Evolutionary conservation across 2,888 invertebrate genomes (phyloP), one percentile per base, ranked within the genome.

Genomic region (Ormyrus pomaceus): DNA sequence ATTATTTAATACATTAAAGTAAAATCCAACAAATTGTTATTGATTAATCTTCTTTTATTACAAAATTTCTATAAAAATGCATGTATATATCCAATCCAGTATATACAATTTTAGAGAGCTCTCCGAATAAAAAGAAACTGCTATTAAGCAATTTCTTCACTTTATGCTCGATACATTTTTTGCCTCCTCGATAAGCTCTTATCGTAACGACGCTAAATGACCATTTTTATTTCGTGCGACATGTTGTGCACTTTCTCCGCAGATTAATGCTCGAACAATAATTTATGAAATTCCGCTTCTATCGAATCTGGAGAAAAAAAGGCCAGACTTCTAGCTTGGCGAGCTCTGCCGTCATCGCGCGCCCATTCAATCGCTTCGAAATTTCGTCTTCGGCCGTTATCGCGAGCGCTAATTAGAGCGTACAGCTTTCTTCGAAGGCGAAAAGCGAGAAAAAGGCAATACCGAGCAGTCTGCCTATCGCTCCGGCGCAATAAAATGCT

Each of bases 301-400:
- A 34, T 34, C 34, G 4, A 34, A 0, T 34, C 34, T 0, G 34
- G 2, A 34, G 34, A 34, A 34, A 34, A 34, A 34, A 34, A 34
- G 34, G 34, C 34, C 34, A 34, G 34, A 34, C 34, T 34, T 34
- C 34, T 34, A 34, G 34, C 34, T 34, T 3, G 4, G 66, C 19
- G 6, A 53, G 0, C 50, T 51, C 19, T 9, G 34, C 34, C 7
- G 13, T 46, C 48, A 6, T 55, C 68, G 34, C 8, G 11, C 45
- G 34, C 55, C n/a, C 46, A 5, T 50, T 48, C 50, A 19, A 72
- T 72, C 62, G 46, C 71, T 70, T 58, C 19, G 74, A 65, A 34
- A 74, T 74, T 73, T 74, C 50, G 66, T 58, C 65, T 74, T 34
- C 34, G 34, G 64, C 68, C 13, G 46, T 53, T 69, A 76, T 76